Conservation (phyloP, 2,888 invertebrate species). For the Desoria tigrina region DNA sequence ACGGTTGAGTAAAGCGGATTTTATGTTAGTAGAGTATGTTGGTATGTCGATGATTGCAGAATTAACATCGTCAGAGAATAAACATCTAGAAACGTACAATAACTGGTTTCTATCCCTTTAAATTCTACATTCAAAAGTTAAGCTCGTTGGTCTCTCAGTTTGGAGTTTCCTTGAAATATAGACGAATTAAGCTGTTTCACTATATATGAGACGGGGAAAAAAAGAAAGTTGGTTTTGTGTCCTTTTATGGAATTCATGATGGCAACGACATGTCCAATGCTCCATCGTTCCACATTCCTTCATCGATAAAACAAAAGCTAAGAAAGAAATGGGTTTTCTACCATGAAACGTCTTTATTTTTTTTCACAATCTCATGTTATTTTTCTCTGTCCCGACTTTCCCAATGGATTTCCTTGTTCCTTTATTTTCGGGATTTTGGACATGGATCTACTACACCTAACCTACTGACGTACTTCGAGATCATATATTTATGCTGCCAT, state of each 20-base stretch:
- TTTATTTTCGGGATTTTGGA: too few species aligned
- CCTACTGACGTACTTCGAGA: too few species aligned
- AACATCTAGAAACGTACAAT: too few species aligned
- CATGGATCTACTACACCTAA: too few species aligned
- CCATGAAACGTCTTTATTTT: not conserved
- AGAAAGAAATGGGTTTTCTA: not conserved
- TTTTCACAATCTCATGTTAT: not conserved
- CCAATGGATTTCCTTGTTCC: too few species aligned
- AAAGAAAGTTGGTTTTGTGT: not conserved
- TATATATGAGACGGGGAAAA: not conserved
- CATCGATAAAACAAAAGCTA: constrained; percentile 9
- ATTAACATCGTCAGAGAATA: too few species aligned
- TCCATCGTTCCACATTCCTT: not conserved
- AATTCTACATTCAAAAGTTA: not conserved
- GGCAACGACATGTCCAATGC: too few species aligned
- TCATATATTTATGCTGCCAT: too few species aligned
- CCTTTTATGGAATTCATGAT: not conserved
- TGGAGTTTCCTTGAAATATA: not conserved
- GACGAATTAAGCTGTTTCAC: not conserved
- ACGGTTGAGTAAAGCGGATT: too few species aligned
- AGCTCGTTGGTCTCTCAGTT: not conserved
- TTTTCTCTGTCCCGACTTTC: not conserved
- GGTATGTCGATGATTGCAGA: too few species aligned
- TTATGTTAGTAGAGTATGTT: too few species aligned
- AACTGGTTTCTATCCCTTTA: not conserved